Evolutionary conservation across 2,888 invertebrate genomes (phyloP).

Genomic region (Lacanobia wlatinum): DNA sequence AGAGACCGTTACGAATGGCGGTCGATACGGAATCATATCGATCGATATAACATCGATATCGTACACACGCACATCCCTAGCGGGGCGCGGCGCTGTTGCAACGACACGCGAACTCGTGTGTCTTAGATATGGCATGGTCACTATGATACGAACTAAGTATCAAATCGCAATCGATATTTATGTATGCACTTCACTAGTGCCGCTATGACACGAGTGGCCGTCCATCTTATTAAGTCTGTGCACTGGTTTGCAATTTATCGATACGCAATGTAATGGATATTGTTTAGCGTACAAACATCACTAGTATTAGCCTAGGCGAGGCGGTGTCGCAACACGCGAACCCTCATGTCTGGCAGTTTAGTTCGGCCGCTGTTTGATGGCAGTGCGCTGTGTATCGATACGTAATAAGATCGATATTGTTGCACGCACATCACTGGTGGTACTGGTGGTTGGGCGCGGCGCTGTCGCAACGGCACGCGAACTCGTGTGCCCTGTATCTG

Average conservation of each 20-base stretch:
- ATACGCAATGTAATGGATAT: conserved; percentile 50
- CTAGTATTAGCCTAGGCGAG: conserved; percentile 75
- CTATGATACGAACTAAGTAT: conserved; percentile 67
- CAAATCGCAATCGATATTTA: conserved; percentile 66
- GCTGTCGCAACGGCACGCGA: conserved; percentile 78
- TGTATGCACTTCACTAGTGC: conserved; percentile 54
- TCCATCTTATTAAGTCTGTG: conserved; percentile 52
- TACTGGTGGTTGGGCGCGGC: conserved; percentile 78
- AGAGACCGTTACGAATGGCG: conserved; percentile 70
- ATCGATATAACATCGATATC: conserved; percentile 80
- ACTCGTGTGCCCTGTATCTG: conserved; percentile 68
- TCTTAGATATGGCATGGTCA: conserved; percentile 53
- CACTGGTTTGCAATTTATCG: conserved; percentile 47
- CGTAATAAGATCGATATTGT: conserved; percentile 77
- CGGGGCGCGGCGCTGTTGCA: conserved; percentile 84
- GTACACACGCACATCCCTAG: conserved; percentile 82
- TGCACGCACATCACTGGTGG: conserved; percentile 80
- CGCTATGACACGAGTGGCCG: conserved; percentile 37
- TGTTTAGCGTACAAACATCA: conserved; percentile 53
- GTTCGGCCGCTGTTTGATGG: conserved; percentile 56
- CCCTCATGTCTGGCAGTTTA: conserved; percentile 51
- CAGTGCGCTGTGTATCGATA: conserved; percentile 55
- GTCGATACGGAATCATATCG: conserved; percentile 75
- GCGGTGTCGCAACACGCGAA: conserved; percentile 82
- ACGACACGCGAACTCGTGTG: conserved; percentile 83